Evolutionary conservation across 2,888 invertebrate species (phyloP).

Genomic region (Gasteruption jaculator): DNA sequence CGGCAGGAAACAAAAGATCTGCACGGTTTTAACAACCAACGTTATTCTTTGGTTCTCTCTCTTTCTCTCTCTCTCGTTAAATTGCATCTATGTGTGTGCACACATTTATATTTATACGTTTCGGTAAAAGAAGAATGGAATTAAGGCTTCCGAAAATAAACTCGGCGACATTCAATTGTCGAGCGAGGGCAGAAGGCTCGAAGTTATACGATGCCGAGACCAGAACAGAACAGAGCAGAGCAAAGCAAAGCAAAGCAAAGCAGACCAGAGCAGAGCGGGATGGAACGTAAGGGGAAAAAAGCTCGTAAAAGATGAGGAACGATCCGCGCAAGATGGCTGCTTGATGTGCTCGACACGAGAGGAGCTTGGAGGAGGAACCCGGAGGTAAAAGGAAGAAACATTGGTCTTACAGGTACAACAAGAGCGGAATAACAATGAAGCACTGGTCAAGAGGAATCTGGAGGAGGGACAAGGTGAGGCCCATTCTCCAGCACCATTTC

Average conservation of each 20-base stretch:
- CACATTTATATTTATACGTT: too few relatives aligned
- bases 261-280: conserved; percentile 21
- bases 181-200: conserved; percentile 21
- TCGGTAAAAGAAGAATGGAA: conserved; percentile 44
- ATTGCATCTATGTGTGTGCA: too few relatives aligned
- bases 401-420: too few relatives aligned
- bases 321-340: conserved; percentile 37
- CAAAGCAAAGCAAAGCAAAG: conserved; percentile 11
- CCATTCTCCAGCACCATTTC: not conserved
- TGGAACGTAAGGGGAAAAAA: too few relatives aligned
- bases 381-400: too few relatives aligned
- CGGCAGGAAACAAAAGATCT: conserved; percentile 39
- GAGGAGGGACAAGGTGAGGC: too few relatives aligned
- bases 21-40: conserved; percentile 28
- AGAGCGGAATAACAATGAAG: too few relatives aligned
- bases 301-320: conserved; percentile 43
- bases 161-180: conserved; percentile 43
- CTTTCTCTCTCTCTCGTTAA: conserved; percentile 14
- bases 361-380: too few relatives aligned
- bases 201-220: conserved; percentile 26
- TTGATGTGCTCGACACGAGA: conserved; percentile 19
- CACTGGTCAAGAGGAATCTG: too few relatives aligned
- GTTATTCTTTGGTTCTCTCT: conserved; percentile 9
- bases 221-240: conserved; percentile 17
- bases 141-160: conserved; percentile 48